Conservation (phyloP, 2,797 vertebrate genomes). For the Neosilurus mollespiculum region DNA sequence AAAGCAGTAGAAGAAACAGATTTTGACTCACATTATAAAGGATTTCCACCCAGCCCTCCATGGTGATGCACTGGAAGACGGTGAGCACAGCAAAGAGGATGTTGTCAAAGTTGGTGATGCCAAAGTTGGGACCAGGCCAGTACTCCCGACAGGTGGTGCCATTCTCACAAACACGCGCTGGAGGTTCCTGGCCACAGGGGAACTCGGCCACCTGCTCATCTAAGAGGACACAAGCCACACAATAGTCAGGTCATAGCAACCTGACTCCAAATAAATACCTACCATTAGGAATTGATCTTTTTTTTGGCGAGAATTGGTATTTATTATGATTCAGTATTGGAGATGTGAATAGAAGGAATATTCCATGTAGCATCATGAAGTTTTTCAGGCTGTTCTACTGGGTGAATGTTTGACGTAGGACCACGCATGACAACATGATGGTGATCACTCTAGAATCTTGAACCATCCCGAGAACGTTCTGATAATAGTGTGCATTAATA, state of each 20-base stretch:
- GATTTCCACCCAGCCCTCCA: slow-evolving; percentile 98
- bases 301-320: too few species aligned
- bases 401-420: not conserved
- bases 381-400: not conserved
- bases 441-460: not conserved
- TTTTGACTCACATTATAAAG: slow-evolving; percentile 89
- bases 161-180: slow-evolving; percentile 79
- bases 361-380: not conserved
- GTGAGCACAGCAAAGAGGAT: slow-evolving; percentile 94
- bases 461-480: not conserved
- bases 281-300: too few species aligned
- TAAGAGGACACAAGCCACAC: slow-evolving; percentile 52
- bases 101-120: slow-evolving; percentile 98
- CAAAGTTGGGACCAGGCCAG: slow-evolving; percentile 92
- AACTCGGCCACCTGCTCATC: slow-evolving; percentile 83
- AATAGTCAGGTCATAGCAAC: not conserved
- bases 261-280: not conserved
- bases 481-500: not conserved
- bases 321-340: too few species aligned
- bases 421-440: not conserved
- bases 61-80: slow-evolving; percentile 98
- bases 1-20: not conserved
- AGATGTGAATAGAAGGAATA: too few species aligned
- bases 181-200: slow-evolving; percentile 83
- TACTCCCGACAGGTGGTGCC: slow-evolving; percentile 80